phyloP scores from a whole-genome alignment of 2,113 vertebrate species.

The Pseudopodoces humilis region DNA sequence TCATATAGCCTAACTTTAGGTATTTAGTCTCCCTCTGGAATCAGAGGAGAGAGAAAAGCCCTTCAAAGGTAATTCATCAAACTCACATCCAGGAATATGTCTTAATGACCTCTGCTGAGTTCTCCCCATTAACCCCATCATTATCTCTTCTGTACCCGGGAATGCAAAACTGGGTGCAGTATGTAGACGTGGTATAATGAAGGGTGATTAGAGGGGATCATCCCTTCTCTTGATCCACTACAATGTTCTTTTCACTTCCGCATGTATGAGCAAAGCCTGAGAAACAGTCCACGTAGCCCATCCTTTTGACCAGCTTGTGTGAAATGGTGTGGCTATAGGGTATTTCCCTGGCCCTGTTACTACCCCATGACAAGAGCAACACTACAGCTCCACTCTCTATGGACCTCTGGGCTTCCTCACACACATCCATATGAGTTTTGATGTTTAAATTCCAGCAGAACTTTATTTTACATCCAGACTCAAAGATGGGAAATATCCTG shows the following conservation, averaged over 20 bases:
- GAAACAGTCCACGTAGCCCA: rapidly evolving
- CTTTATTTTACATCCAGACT: neutral
- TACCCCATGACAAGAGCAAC: neutral
- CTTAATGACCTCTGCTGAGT: neutral
- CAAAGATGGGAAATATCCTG: neutral
- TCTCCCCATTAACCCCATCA: neutral
- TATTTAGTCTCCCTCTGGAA: neutral
- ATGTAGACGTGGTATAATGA: neutral
- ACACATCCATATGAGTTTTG: neutral
- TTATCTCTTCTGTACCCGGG: neutral
- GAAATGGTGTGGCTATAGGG: neutral
- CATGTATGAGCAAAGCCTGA: neutral
- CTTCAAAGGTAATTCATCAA: neutral
- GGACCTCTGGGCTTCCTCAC: neutral
- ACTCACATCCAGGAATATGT: neutral
- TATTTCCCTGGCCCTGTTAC: neutral
- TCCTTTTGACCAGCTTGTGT: neutral
- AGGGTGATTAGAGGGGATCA: neutral
- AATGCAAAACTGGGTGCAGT: neutral
- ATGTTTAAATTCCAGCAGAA: neutral
- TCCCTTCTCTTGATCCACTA: neutral
- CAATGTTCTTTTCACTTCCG: neutral
- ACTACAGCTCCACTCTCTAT: neutral
- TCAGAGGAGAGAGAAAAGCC: neutral
- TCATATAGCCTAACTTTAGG: neutral